These are phyloP conservation scores for Actinia tenebrosa DNA, from an alignment of 64 coral and sea anemone species.

Conservation along the genomic window DNA sequence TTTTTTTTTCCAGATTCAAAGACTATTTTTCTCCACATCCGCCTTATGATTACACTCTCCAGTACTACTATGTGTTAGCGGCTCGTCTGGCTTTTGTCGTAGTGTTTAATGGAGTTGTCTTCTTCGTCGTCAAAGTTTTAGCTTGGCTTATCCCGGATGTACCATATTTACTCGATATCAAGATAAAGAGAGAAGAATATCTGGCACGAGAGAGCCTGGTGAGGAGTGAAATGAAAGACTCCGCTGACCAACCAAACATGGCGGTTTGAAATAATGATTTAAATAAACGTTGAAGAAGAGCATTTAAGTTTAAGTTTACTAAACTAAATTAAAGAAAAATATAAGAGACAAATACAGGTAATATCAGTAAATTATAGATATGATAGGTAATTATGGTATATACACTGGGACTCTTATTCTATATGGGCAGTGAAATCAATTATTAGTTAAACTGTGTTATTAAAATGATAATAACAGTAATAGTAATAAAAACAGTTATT, in stretches of 20 bases:
- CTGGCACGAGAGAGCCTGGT: conserved; percentile 31
- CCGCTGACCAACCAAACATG: background rate
- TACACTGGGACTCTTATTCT: too few species aligned
- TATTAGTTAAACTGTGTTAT: too few species aligned
- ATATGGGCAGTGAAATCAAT: too few species aligned
- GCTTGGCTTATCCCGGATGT: conserved; percentile 54
- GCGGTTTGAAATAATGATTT: background rate
- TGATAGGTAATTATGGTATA: too few species aligned
- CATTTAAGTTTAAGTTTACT: too few species aligned
- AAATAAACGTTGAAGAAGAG: too few species aligned
- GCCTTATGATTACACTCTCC: conserved; percentile 30
- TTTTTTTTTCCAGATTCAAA: conserved; percentile 30
- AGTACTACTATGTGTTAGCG: conserved; percentile 46
- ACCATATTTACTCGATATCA: conserved; percentile 39
- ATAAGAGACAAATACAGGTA: too few species aligned
- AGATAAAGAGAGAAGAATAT: conserved; percentile 48
- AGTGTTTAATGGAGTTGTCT: conserved; percentile 39
- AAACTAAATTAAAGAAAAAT: too few species aligned
- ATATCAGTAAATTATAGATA: too few species aligned
- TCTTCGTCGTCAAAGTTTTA: conserved; percentile 21
- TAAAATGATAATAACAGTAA: too few species aligned
- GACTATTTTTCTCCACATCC: background rate
- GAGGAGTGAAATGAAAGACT: conserved; percentile 3
- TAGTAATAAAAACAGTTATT: too few species aligned
- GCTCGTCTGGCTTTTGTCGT: conserved; percentile 40